Conservation (phyloP, 2,888 invertebrate genomes). For the Carabus problematicus region DNA sequence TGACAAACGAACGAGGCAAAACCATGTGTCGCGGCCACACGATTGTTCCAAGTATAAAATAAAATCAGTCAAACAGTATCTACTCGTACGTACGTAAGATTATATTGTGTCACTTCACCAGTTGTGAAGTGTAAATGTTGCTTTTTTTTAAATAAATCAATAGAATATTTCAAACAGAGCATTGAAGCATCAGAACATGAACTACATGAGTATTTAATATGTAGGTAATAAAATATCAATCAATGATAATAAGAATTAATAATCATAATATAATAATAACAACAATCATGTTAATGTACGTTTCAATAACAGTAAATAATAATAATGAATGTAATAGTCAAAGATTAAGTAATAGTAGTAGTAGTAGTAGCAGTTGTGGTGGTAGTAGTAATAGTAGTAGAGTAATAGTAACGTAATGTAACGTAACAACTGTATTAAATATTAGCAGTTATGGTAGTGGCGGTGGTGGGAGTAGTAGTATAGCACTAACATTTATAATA, state of each 20-base stretch:
- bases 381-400: slow-evolving; percentile 2
- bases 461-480: slow-evolving; percentile 18
- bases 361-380: slow-evolving; percentile 6
- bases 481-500: slow-evolving; percentile 38
- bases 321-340: neutral
- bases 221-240: slow-evolving; percentile 26
- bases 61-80: slow-evolving; percentile 33
- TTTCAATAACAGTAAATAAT: slow-evolving; percentile 8
- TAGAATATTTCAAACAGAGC: slow-evolving; percentile 39
- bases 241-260: slow-evolving; percentile 33
- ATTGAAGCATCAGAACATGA: slow-evolving; percentile 41
- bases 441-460: slow-evolving; percentile 10
- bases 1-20: slow-evolving; percentile 29
- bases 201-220: slow-evolving; percentile 37
- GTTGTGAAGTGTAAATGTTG: slow-evolving; percentile 39
- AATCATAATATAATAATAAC: slow-evolving; percentile 28
- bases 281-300: slow-evolving; percentile 29
- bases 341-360: slow-evolving; percentile 8
- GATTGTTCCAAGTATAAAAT: slow-evolving; percentile 37
- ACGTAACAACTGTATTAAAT: slow-evolving; percentile 1
- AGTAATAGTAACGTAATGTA: slow-evolving; percentile 17
- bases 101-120: slow-evolving; percentile 39
- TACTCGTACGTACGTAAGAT: slow-evolving; percentile 36
- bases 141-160: slow-evolving; percentile 28
- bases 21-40: slow-evolving; percentile 39